Conservation (phyloP, 2,888 invertebrate genomes). For the Uloborus plumipes region DNA sequence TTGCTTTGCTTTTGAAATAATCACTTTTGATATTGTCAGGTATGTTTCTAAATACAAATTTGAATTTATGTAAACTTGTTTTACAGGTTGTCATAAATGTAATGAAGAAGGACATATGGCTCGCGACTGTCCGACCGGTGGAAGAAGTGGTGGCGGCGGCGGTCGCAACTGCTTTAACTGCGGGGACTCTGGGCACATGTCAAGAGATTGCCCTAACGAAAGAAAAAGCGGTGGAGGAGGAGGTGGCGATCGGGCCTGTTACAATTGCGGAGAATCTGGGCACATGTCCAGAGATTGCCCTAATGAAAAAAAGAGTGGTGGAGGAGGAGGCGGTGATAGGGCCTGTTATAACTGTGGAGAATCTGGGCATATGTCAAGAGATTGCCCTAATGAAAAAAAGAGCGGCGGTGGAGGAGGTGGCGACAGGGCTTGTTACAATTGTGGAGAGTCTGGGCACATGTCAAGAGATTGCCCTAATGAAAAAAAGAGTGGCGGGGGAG, state of each 20-base stretch:
- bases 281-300: too few species aligned
- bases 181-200: too few species aligned
- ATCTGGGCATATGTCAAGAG: constrained; percentile 66
- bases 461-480: constrained; percentile 65
- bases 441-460: constrained; percentile 67
- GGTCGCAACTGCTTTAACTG: too few species aligned
- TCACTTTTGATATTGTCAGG: background rate
- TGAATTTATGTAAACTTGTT: background rate
- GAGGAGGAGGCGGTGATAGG: constrained; percentile 3
- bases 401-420: constrained; percentile 15
- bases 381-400: constrained; percentile 60
- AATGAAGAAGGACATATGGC: constrained; percentile 64
- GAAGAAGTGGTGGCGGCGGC: too few species aligned
- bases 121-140: too few species aligned
- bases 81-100: constrained; percentile 63
- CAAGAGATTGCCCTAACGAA: too few species aligned
- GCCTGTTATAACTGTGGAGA: constrained; percentile 66
- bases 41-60: background rate
- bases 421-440: constrained; percentile 62
- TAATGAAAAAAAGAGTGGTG: too few species aligned
- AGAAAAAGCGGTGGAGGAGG: too few species aligned
- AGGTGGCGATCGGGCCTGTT: too few species aligned
- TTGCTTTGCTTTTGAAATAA: background rate
- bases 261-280: too few species aligned
- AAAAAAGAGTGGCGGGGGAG: constrained; percentile 10